These are phyloP conservation scores for Drosophila mauritiana DNA, from an alignment of 1,140 invertebrate species.

Conservation along the genomic window DNA sequence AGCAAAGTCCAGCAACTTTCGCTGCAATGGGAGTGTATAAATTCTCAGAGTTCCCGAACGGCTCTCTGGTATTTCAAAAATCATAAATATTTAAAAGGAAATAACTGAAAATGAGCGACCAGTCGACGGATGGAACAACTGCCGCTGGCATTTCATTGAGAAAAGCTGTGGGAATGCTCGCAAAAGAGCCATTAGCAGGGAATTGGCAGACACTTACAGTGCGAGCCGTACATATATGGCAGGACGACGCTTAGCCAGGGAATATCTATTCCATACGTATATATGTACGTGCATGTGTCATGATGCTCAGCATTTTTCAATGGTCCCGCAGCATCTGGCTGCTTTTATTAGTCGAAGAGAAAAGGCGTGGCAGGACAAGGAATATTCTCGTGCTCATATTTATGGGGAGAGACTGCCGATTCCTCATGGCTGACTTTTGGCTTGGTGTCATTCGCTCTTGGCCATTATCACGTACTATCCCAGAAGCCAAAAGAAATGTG, in stretches of 20 bases:
- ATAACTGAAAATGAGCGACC: slow-evolving; percentile 65
- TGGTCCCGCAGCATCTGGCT: slow-evolving; percentile 59
- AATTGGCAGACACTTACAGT: slow-evolving; percentile 66
- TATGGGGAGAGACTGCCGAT: slow-evolving; percentile 55
- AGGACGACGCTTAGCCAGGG: slow-evolving; percentile 37
- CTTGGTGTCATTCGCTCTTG: slow-evolving; percentile 74
- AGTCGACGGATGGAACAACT: slow-evolving; percentile 32
- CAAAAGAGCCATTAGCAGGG: slow-evolving; percentile 81
- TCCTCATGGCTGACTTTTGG: slow-evolving; percentile 67
- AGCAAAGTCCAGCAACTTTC: slow-evolving; percentile 5
- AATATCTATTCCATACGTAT: slow-evolving; percentile 14
- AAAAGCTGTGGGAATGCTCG: slow-evolving; percentile 67
- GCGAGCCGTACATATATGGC: background rate
- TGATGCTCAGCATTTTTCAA: slow-evolving; percentile 78
- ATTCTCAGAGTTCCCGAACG: slow-evolving; percentile 39
- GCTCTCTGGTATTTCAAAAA: slow-evolving; percentile 69
- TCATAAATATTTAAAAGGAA: slow-evolving; percentile 77
- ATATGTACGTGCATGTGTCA: slow-evolving; percentile 42
- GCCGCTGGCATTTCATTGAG: slow-evolving; percentile 64
- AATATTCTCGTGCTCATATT: slow-evolving; percentile 50
- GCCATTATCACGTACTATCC: slow-evolving; percentile 77
- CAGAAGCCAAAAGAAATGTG: slow-evolving; percentile 29
- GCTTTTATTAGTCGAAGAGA: slow-evolving; percentile 59
- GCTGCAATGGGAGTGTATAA: slow-evolving; percentile 28
- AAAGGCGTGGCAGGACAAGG: slow-evolving; percentile 53